These are phyloP conservation scores for Limulus polyphemus DNA, from an alignment of 2,888 invertebrate species.

Conservation along the genomic window DNA sequence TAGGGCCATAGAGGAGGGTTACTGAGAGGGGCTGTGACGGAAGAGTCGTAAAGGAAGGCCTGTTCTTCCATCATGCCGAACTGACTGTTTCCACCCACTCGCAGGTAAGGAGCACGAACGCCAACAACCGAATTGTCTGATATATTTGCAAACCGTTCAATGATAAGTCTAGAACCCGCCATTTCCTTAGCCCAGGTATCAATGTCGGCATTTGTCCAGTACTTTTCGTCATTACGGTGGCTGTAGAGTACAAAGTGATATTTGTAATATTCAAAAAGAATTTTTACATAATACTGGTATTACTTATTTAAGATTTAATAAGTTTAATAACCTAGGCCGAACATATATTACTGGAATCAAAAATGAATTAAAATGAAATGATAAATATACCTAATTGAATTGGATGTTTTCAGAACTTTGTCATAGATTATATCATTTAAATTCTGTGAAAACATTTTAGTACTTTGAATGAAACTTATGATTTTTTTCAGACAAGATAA, in stretches of 20 bases:
- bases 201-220: conserved; percentile 74
- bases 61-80: conserved; percentile 96
- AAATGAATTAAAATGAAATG: background rate
- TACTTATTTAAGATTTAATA: no score
- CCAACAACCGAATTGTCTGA: conserved; percentile 83
- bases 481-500: background rate
- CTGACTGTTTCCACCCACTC: conserved; percentile 86
- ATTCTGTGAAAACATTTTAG: background rate
- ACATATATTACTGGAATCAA: no score
- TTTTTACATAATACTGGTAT: no score
- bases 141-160: conserved; percentile 65
- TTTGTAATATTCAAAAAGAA: background rate
- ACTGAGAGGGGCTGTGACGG: conserved; percentile 75
- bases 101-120: conserved; percentile 70
- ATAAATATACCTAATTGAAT: background rate
- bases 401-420: no score
- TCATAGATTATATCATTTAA: no score
- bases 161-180: conserved; percentile 74
- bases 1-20: conserved; percentile 94
- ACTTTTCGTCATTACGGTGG: conserved; percentile 75
- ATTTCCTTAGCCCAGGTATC: conserved; percentile 90
- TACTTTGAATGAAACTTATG: background rate
- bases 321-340: no score
- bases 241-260: conserved; percentile 38
- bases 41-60: conserved; percentile 86